Evolutionary conservation across 2,797 vertebrate species (phyloP), one percentile per base, ranked within the genome.

Genomic region (Notoglanidium macrostoma): DNA sequence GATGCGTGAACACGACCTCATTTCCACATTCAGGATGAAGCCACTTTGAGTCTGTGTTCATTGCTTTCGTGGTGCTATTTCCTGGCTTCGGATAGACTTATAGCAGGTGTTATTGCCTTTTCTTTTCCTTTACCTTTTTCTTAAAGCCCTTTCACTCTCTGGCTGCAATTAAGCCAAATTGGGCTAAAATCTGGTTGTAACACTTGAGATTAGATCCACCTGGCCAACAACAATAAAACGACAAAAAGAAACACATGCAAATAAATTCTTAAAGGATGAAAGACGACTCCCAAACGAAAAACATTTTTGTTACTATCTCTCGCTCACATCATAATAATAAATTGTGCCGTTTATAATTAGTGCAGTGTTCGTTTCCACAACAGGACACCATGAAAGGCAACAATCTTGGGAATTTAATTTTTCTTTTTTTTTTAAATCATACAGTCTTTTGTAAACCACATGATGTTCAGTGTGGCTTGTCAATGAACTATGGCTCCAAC

Each of bases 1-100:
- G 67, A 72, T 65, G 83, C 63, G 67, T 73, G 57, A 85, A 68
- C 74, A 79, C 32, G 83, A 61, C 87, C 87, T 72, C 59, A 63
- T 79, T 85, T 87, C 54, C 83, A 85, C 73, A 63, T 49, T 6
- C 21, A 59, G 35, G 61, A 29, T 70, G 46, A 70, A 68, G 19
- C 49, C 54, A 84, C 80, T 67, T 35, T 72, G 70, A 87, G 70
- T 46, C 70, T 63, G 59, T 9, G 29, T 83, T 87, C 83, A 87
- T 83, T 80, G 70, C 67, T 54, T 87, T 77, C 73, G 59, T 3
- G 10, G n/a, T 83, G 73, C 63, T 10, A 57, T 78, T 51, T 80
- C 87, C 32, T 14, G 55, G 55, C 23, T 79, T 29, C 8, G 21
- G 44, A 44, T 6, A 54, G 76, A 61, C 29, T 61, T 59, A 3